phyloP scores from a whole-genome alignment of 2,113 vertebrate species.

The Ginglymostoma cirratum region DNA sequence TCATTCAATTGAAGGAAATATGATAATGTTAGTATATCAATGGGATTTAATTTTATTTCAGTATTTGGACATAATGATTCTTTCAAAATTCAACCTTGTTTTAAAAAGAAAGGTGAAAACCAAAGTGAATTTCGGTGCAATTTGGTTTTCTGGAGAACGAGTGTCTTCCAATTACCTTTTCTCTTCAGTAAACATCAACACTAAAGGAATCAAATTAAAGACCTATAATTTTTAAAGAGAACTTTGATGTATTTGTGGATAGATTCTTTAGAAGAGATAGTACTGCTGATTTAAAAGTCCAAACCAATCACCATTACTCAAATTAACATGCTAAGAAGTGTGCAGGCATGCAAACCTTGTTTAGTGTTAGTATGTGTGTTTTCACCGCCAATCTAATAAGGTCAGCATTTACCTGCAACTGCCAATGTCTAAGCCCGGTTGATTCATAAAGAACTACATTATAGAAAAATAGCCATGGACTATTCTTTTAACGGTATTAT shows the following conservation, averaged over 20 bases:
- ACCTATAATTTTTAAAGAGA: neutral
- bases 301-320: neutral
- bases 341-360: slow-evolving; percentile 20
- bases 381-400: neutral
- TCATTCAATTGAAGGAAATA: neutral
- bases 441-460: neutral
- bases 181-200: neutral
- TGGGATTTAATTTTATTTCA: neutral
- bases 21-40: neutral
- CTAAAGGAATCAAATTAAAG: neutral
- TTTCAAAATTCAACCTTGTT: neutral
- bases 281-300: slow-evolving; percentile 4
- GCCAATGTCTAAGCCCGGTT: slow-evolving; percentile 17
- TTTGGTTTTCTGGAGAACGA: neutral
- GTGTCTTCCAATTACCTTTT: neutral
- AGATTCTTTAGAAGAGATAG: slow-evolving; percentile 30
- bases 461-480: neutral
- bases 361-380: slow-evolving; percentile 15
- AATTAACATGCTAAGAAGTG: slow-evolving; percentile 23
- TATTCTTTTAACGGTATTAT: neutral
- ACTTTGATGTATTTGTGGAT: neutral
- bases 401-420: slow-evolving; percentile 21
- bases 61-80: neutral
- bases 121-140: neutral
- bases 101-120: neutral